Percentiles rank a stretch among this genome's conserved stretches.
Evolutionary conservation across 2,113 vertebrate genomes (phyloP).

Genomic region (Cricetomys ansorgei): DNA sequence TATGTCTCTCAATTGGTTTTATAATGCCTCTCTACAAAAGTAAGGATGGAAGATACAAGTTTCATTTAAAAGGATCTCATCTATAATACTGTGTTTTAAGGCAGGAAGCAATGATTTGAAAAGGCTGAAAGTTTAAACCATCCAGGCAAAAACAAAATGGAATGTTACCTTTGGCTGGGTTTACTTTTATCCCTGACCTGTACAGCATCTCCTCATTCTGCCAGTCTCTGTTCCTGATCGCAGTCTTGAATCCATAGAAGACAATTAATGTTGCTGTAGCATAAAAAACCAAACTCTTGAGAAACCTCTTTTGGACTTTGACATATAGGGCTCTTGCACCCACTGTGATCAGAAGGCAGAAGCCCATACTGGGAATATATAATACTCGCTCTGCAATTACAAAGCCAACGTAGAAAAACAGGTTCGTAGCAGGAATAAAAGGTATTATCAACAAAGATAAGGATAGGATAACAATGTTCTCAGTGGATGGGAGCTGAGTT

Average conservation of each 20-base stretch:
- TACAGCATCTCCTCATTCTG: slow-evolving; percentile 99
- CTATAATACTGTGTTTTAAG: background rate
- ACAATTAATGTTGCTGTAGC: slow-evolving; percentile 92
- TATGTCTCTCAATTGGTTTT: background rate
- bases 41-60: background rate
- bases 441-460: slow-evolving; percentile 95
- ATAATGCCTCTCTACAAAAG: background rate
- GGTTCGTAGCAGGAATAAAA: slow-evolving; percentile 97
- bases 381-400: slow-evolving; percentile 99
- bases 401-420: slow-evolving; percentile 99
- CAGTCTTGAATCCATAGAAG: slow-evolving; percentile 95
- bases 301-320: slow-evolving; percentile 90
- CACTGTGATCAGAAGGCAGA: slow-evolving; percentile 96
- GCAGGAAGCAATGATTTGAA: background rate
- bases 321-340: slow-evolving; percentile 94
- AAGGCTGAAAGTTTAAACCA: slow-evolving; percentile 47
- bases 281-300: slow-evolving; percentile 93
- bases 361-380: slow-evolving; percentile 99
- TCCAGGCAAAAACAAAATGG: slow-evolving; percentile 66
- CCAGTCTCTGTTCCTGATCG: slow-evolving; percentile 97
- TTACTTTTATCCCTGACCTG: slow-evolving; percentile 98
- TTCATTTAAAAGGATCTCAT: background rate
- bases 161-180: slow-evolving; percentile 98
- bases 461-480: slow-evolving; percentile 95
- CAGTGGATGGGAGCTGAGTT: slow-evolving; percentile 93